Evolutionary conservation across 2,113 vertebrate genomes (phyloP), one percentile per base, ranked within the genome.

Genomic region (Cyanistes caeruleus): DNA sequence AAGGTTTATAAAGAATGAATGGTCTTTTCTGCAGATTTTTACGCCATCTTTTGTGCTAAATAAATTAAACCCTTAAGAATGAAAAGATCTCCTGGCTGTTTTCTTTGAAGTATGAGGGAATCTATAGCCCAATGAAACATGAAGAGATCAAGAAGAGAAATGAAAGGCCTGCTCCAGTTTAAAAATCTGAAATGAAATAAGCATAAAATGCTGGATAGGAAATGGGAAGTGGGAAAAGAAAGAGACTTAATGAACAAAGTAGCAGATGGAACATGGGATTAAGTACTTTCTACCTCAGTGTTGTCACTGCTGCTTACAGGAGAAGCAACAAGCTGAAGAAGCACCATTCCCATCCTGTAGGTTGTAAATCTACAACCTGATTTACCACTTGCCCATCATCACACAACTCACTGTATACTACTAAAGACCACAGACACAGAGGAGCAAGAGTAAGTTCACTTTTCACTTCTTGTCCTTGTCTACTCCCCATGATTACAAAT

Each of bases 381-480:
- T 43, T 15, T 25, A 49, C 3, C 33, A 55, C 8, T 1, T 1
- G 0, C 46, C 23, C 25, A 22, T n/a, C 44, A 17, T 23, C 2
- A 2, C 25, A 31, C 33, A 44, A 28, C 28, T 52, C 27, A 1
- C 4, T 33, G 23, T 1, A 3, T 7, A 15, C 43, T 41, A 53
- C 56, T n/a, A 1, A 65, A 84, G 55, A 7, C 62, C 52, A 58
- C 0, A 4, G 39, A 51, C 28, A 37, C 18, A 12, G 44, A 3
- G 1, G 25, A 70, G 31, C n/a, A 51, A 43, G 44, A 55, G 33
- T 27, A 41, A 83, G 16, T 8, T 49, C 39, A 72, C 27, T 78
- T 72, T 51, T 68, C 58, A 75, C 60, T 68, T 64, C 46, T 48
- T 31, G 63, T 19, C 52, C 76, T 81, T 76, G n/a, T 65, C 46